phyloP scores from a whole-genome alignment of 2,888 invertebrate species.

The Operophtera brumata region DNA sequence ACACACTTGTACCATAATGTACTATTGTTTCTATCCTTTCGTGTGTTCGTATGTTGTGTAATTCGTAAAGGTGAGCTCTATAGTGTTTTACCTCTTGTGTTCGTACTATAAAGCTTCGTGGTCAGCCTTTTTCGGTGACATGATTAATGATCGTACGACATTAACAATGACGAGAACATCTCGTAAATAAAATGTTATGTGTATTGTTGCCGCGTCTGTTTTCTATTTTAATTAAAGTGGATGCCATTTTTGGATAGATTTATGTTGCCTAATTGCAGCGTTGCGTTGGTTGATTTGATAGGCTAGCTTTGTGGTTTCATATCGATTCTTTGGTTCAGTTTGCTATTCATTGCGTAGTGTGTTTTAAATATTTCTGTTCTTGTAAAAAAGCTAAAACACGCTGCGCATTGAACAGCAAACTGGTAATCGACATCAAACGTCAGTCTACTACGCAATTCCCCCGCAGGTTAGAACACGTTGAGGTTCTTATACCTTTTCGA shows the following conservation, averaged over 20 bases:
- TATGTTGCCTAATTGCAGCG: neutral
- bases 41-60: neutral
- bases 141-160: slow-evolving; percentile 26
- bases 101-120: slow-evolving; percentile 12
- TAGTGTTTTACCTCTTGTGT: slow-evolving; percentile 1
- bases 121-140: slow-evolving; percentile 28
- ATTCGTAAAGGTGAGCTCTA: slow-evolving; percentile 2
- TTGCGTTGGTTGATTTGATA: slow-evolving; percentile 3
- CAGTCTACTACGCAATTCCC: no score
- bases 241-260: slow-evolving; percentile 7
- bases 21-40: no score
- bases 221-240: slow-evolving; percentile 28
- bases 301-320: neutral
- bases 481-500: neutral
- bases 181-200: slow-evolving; percentile 33
- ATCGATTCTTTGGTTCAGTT: slow-evolving; percentile 2
- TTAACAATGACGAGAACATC: slow-evolving; percentile 28
- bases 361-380: no score
- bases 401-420: no score
- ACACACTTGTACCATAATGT: no score
- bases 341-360: no score
- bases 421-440: no score
- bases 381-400: no score
- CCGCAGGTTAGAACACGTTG: neutral
- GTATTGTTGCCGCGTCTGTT: slow-evolving; percentile 17